phyloP scores from a whole-genome alignment of 2,888 invertebrate genomes.

The Scrobipalpa atriplicella region DNA sequence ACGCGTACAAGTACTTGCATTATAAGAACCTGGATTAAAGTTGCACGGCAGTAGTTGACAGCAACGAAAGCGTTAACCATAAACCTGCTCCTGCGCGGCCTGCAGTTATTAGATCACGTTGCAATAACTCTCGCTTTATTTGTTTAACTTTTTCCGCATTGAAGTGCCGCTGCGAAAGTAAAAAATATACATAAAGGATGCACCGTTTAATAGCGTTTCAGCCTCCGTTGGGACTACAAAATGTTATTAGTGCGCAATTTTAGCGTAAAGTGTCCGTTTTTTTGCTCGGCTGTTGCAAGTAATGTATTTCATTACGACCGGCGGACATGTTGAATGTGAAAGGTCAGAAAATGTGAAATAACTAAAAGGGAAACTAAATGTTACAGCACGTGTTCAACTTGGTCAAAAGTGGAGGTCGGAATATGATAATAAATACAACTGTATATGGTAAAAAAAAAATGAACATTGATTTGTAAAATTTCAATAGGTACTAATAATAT shows the following conservation, averaged over 20 bases:
- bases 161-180: neutral
- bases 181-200: neutral
- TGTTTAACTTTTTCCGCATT: constrained; percentile 4
- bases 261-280: neutral
- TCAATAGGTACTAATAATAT: no score
- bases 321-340: no score
- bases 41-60: neutral
- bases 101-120: constrained; percentile 15
- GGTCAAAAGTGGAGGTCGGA: no score
- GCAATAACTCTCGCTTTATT: constrained; percentile 10
- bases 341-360: no score
- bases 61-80: neutral
- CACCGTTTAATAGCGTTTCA: neutral
- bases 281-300: neutral
- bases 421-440: no score
- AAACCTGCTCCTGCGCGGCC: neutral
- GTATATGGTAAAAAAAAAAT: no score
- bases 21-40: no score
- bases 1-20: no score
- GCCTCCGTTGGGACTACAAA: neutral
- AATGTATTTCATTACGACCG: no score
- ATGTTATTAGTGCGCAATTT: neutral
- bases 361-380: no score
- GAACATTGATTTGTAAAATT: no score
- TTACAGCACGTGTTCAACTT: no score